These are phyloP conservation scores for Pseudomyrmex flavicornis DNA, from an alignment of 1,140 invertebrate genomes.

Conservation along the genomic window DNA sequence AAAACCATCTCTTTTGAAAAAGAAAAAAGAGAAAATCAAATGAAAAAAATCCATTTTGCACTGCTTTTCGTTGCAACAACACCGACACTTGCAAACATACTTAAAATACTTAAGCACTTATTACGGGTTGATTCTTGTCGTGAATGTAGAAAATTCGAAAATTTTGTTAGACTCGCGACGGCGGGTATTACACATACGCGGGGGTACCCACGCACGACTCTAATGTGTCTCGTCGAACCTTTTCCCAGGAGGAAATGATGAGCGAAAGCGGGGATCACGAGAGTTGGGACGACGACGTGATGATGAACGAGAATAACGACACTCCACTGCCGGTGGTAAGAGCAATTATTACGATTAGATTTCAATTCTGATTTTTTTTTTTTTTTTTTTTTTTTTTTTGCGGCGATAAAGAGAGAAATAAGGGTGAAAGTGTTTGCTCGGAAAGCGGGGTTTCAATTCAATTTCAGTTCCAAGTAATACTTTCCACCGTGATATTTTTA, in stretches of 20 bases:
- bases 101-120: background rate
- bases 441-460: too few species aligned
- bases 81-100: background rate
- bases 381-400: conserved; percentile 16
- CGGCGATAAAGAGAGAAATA: conserved; percentile 13
- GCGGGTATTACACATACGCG: conserved; percentile 41
- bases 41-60: too few species aligned
- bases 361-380: background rate
- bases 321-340: conserved; percentile 81
- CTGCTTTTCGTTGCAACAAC: background rate
- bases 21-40: too few species aligned
- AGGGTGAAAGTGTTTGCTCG: too few species aligned
- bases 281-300: conserved; percentile 83
- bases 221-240: conserved; percentile 57
- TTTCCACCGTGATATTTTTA: too few species aligned
- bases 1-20: too few species aligned
- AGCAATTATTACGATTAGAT: conserved; percentile 29
- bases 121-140: conserved; percentile 4
- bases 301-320: conserved; percentile 82
- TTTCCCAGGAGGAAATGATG: conserved; percentile 83
- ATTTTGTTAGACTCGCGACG: conserved; percentile 52
- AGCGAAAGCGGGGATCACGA: conserved; percentile 83
- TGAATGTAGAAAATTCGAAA: conserved; percentile 50
- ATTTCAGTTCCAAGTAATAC: too few species aligned
- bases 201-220: conserved; percentile 44